Conservation (phyloP, 1,140 invertebrate species). For the Lordiphosa clarofinis region DNA sequence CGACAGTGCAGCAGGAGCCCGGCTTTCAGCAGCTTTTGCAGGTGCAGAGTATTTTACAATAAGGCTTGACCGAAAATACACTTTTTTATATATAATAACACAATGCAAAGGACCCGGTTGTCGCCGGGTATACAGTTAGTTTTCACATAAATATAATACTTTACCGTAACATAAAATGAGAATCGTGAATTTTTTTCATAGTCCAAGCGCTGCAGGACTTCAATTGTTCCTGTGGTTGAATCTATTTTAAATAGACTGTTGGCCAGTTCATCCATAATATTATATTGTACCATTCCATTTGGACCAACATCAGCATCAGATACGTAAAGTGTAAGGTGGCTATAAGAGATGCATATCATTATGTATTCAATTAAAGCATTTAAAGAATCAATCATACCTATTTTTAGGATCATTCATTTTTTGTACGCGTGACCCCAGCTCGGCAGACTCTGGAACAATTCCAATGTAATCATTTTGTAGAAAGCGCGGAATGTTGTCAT, state of each 20-base stretch:
- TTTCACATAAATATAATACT: neutral
- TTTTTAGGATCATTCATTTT: constrained; percentile 72
- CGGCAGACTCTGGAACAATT: constrained; percentile 86
- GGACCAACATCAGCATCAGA: constrained; percentile 89
- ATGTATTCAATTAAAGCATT: neutral
- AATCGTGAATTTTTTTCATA: constrained; percentile 87
- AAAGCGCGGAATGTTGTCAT: constrained; percentile 93
- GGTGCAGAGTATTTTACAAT: too few relatives aligned
- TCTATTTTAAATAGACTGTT: constrained; percentile 91
- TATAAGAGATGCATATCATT: constrained; percentile 72
- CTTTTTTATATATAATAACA: too few relatives aligned
- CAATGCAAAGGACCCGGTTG: too few relatives aligned
- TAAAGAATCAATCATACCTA: constrained; percentile 24
- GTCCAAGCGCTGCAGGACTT: constrained; percentile 88
- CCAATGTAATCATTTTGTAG: constrained; percentile 85
- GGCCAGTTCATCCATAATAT: constrained; percentile 89
- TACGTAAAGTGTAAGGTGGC: constrained; percentile 89
- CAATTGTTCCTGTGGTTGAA: constrained; percentile 92
- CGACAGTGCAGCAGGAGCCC: too few relatives aligned
- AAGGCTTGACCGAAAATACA: too few relatives aligned
- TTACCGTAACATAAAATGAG: constrained; percentile 88
- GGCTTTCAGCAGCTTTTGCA: too few relatives aligned
- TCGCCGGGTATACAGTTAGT: too few relatives aligned
- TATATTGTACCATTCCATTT: constrained; percentile 91
- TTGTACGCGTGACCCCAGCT: constrained; percentile 86